Evolutionary conservation across 1,140 invertebrate genomes (phyloP).

Genomic region (Penaeus chinensis): DNA sequence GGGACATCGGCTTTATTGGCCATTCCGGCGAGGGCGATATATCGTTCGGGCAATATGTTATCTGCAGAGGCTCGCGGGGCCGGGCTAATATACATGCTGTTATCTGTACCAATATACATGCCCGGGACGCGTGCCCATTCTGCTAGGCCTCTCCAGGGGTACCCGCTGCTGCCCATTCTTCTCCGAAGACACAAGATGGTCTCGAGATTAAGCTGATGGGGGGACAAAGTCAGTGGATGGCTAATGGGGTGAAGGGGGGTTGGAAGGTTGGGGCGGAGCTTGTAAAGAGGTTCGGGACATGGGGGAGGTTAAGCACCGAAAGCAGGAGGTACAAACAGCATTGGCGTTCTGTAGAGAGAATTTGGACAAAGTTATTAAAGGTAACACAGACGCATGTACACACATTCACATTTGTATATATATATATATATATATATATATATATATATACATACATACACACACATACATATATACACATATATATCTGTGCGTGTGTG

Average conservation of each 20-base stretch:
- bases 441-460: too few species aligned
- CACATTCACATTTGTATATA: too few species aligned
- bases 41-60: conserved; percentile 21
- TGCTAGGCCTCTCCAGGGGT: neutral
- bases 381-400: too few species aligned
- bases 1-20: conserved; percentile 3
- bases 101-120: conserved; percentile 34
- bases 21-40: neutral
- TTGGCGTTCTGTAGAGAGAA: too few species aligned
- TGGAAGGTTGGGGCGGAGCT: neutral
- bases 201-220: neutral
- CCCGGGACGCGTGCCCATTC: neutral
- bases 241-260: neutral
- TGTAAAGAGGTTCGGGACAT: neutral
- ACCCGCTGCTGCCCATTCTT: neutral
- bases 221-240: too few species aligned
- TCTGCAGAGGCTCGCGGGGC: neutral
- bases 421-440: too few species aligned
- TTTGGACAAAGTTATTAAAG: too few species aligned
- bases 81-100: conserved; percentile 13
- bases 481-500: too few species aligned
- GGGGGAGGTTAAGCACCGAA: neutral
- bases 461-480: too few species aligned
- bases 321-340: too few species aligned
- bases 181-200: conserved; percentile 6